Conservation (phyloP, 2,888 invertebrate species). For the Caenorhabditis afra region DNA sequence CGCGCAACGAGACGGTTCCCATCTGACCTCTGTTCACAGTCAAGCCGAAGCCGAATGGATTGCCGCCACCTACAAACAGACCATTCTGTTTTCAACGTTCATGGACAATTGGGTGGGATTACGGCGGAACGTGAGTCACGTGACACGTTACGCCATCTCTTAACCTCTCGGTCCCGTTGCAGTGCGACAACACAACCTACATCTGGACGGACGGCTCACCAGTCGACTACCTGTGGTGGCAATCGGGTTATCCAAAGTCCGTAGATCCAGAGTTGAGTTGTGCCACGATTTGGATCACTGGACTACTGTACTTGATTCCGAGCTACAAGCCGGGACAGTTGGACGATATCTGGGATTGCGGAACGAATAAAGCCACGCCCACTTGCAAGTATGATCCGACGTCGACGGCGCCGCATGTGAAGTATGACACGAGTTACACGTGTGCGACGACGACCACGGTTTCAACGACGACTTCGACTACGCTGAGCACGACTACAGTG, state of each 20-base stretch:
- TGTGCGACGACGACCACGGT: background rate
- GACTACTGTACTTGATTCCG: slow-evolving; percentile 6
- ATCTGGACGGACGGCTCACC: slow-evolving; percentile 50
- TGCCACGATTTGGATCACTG: slow-evolving; percentile 38
- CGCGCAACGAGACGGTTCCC: slow-evolving; percentile 30
- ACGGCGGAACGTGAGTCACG: slow-evolving; percentile 25
- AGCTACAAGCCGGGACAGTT: slow-evolving; percentile 41
- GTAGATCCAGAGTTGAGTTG: slow-evolving; percentile 42
- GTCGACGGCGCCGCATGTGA: slow-evolving; percentile 29
- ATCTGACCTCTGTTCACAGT: slow-evolving; percentile 45
- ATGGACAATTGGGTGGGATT: slow-evolving; percentile 54
- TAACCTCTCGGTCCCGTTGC: background rate
- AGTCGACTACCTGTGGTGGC: slow-evolving; percentile 51
- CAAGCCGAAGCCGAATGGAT: slow-evolving; percentile 52
- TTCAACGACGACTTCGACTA: slow-evolving; percentile 1
- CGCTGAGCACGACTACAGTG: slow-evolving; percentile 13
- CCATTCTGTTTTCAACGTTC: slow-evolving; percentile 2
- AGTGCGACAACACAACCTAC: slow-evolving; percentile 46
- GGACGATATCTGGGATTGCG: slow-evolving; percentile 56
- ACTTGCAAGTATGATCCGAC: slow-evolving; percentile 46
- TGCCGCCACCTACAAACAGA: slow-evolving; percentile 24
- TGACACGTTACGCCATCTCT: background rate
- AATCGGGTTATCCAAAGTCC: slow-evolving; percentile 40
- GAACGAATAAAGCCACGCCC: slow-evolving; percentile 43
- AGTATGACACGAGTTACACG: slow-evolving; percentile 34